Evolutionary conservation across 2,888 invertebrate genomes (phyloP).

Genomic region (Oscheius myriophilus): DNA sequence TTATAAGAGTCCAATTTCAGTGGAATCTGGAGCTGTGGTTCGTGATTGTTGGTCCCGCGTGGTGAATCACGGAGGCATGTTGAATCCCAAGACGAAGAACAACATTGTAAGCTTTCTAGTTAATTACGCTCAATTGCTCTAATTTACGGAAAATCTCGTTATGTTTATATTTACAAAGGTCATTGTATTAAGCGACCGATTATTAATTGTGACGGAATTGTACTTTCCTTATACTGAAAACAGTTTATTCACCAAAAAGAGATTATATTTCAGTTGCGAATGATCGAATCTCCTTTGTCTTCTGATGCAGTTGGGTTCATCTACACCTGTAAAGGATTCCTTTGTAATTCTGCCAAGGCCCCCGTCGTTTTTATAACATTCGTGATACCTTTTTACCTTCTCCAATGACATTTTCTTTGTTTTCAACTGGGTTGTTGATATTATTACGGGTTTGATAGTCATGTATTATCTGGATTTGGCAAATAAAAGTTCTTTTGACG

Average conservation of each 20-base stretch:
- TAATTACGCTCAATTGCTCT: background rate
- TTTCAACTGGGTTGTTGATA: background rate
- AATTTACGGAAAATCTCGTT: background rate
- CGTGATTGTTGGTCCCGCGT: conserved; percentile 66
- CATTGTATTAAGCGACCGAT: too few relatives aligned
- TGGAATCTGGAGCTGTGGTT: conserved; percentile 60
- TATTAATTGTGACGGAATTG: too few relatives aligned
- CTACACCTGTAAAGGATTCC: conserved; percentile 62
- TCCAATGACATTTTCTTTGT: background rate
- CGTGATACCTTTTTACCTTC: background rate
- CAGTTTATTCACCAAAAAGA: background rate
- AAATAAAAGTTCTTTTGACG: background rate
- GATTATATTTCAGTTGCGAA: conserved; percentile 43
- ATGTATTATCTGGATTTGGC: too few relatives aligned
- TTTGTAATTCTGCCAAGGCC: conserved; percentile 48
- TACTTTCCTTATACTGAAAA: background rate
- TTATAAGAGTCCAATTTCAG: conserved; percentile 39
- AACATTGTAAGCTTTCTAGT: conserved; percentile 45
- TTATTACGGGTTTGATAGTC: background rate
- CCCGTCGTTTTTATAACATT: background rate
- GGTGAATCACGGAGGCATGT: conserved; percentile 37
- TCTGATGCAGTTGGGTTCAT: conserved; percentile 57
- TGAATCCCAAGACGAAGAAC: conserved; percentile 43
- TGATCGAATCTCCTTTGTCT: conserved; percentile 37
- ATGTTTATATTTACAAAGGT: background rate